Evolutionary conservation across 2,797 vertebrate genomes (phyloP).

Genomic region (Oceanodroma leucorhoa): DNA sequence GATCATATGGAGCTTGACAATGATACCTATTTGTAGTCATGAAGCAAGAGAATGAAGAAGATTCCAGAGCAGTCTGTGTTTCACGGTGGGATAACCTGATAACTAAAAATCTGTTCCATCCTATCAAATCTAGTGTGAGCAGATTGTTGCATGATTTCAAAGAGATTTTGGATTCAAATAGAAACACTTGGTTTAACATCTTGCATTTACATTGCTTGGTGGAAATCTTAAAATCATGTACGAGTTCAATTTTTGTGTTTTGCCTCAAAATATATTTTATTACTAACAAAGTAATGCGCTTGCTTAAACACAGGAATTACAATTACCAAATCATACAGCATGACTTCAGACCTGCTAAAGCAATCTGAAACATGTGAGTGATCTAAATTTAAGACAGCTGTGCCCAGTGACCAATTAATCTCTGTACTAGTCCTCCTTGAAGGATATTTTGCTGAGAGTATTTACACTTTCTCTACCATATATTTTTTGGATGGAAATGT

Average conservation of each 20-base stretch:
- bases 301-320: not conserved
- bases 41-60: not conserved
- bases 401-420: not conserved
- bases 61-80: not conserved
- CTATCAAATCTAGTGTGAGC: not conserved
- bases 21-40: not conserved
- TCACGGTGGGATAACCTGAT: not conserved
- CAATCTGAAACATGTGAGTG: not conserved
- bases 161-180: not conserved
- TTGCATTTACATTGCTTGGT: not conserved
- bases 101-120: not conserved
- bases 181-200: not conserved
- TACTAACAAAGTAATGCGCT: not conserved
- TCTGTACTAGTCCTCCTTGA: not conserved
- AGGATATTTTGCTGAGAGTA: not conserved
- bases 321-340: not conserved
- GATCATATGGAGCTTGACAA: not conserved
- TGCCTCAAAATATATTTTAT: not conserved
- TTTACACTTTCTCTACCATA: not conserved
- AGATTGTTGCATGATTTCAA: not conserved
- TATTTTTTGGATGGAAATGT: not conserved
- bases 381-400: not conserved
- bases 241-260: not conserved
- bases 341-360: not conserved
- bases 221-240: not conserved